These are phyloP conservation scores for Spialia ferax DNA, from an alignment of 2,888 invertebrate species.

Conservation along the genomic window DNA sequence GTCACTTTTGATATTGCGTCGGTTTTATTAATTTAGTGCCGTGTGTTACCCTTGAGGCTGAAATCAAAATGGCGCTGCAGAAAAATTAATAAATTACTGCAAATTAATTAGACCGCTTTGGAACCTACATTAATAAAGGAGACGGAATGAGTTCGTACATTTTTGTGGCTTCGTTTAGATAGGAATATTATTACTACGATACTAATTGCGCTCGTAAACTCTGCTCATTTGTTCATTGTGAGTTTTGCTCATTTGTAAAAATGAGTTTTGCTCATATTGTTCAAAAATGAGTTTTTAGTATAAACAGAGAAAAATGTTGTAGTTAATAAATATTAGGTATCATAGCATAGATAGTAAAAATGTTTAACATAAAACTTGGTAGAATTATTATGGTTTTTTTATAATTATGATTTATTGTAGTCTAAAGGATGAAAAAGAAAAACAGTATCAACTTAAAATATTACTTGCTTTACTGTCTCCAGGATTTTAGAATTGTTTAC, in stretches of 20 bases:
- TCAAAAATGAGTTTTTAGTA: too few relatives aligned
- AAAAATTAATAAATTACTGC: constrained; percentile 39
- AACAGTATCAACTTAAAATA: too few relatives aligned
- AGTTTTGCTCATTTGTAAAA: neutral
- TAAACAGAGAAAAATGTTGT: too few relatives aligned
- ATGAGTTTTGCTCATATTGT: neutral
- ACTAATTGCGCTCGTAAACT: neutral
- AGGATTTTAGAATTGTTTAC: neutral
- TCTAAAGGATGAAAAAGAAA: too few relatives aligned
- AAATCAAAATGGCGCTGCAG: constrained; percentile 37
- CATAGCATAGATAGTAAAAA: too few relatives aligned
- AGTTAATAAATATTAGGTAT: neutral
- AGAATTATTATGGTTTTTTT: too few relatives aligned
- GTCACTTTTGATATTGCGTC: constrained; percentile 32
- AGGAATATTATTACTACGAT: constrained; percentile 18
- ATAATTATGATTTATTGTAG: too few relatives aligned
- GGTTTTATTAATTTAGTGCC: constrained; percentile 35
- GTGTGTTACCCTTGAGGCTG: constrained; percentile 28
- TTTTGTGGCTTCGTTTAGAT: constrained; percentile 37
- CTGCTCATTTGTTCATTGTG: neutral
- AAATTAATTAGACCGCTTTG: constrained; percentile 38
- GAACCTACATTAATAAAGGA: constrained; percentile 32
- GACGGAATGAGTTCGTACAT: constrained; percentile 23
- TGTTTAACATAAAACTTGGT: too few relatives aligned
- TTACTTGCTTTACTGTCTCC: too few relatives aligned